Evolutionary conservation across 2,888 invertebrate species (phyloP), one percentile per base, ranked within the genome.

Genomic region (Archips xylosteana): DNA sequence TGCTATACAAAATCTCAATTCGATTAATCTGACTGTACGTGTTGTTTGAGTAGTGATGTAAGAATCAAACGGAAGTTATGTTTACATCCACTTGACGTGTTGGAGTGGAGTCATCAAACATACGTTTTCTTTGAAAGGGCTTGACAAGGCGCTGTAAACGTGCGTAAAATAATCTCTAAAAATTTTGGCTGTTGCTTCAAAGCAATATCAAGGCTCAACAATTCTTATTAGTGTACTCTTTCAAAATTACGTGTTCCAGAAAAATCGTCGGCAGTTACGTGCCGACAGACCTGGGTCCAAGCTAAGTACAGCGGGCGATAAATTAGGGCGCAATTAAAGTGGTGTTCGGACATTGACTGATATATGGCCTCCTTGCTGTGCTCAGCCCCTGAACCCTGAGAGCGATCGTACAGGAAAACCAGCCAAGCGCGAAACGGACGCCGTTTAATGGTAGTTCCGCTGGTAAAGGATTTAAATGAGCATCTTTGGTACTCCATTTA

Each of bases 291-390:
- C 23, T 61, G 15, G 15, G 32, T 51, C 57, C 42, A 60, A 15
- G 36, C 34, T 60, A 70, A 74, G 74, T 70, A 74, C 82, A 82
- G 84, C 83, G 80, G 83, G 83, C 84, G 83, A 91, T 89, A 90
- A 92, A 91, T 92, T 89, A 86, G 82, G 83, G 78, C 81, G 85
- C 90, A 92, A 92, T 92, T 92, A 92, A 92, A 92, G 85, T 87
- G 82, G 82, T 86, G 81, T 85, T 82, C 80, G 83, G 92, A 92
- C 93, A 83, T 87, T 92, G 93, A 92, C 90, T 92, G 92, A 93
- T 93, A 91, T 92, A 93, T 87, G 87, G 83, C 88, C 89, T 88
- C 81, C 82, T 86, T 85, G 85, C 86, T 86, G 79, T 82, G 82
- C 78, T 83, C 81, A 80, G 81, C 80, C 85, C 83, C 85, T 88